Evolutionary conservation across 2,888 invertebrate genomes (phyloP).

Genomic region (Pyrochroa serraticornis): DNA sequence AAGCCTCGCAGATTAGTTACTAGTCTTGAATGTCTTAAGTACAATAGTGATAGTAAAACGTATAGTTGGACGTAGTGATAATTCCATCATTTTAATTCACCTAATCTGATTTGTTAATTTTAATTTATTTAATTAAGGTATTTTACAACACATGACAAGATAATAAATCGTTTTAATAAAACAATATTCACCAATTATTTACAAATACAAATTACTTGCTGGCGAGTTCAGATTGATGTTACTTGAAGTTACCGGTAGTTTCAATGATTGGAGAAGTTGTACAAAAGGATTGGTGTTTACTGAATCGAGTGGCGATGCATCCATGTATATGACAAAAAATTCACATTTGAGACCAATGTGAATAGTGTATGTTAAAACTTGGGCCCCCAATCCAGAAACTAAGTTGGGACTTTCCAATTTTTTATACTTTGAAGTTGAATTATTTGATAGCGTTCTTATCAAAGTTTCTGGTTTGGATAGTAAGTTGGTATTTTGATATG

Average conservation of each 20-base stretch:
- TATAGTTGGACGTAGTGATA: conserved; percentile 61
- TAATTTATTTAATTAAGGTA: conserved; percentile 5
- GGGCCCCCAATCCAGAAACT: conserved; percentile 51
- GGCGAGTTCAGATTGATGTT: conserved; percentile 7
- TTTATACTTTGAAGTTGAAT: conserved; percentile 33
- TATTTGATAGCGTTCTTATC: conserved; percentile 41
- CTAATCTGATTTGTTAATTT: too few relatives aligned
- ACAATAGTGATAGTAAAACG: conserved; percentile 64
- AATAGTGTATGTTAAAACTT: conserved; percentile 49
- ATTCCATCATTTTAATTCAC: background rate
- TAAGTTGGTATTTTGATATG: conserved; percentile 44
- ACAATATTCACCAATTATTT: conserved; percentile 1
- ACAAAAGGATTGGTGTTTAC: conserved; percentile 48
- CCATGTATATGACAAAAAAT: conserved; percentile 50
- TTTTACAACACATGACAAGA: too few relatives aligned
- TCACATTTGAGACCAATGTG: conserved; percentile 42
- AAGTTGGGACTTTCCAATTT: conserved; percentile 53
- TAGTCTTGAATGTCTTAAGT: conserved; percentile 70
- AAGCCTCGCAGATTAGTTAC: conserved; percentile 63
- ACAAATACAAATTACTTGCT: conserved; percentile 21
- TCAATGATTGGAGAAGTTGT: conserved; percentile 37
- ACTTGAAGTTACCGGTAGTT: conserved; percentile 30
- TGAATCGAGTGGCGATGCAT: conserved; percentile 51
- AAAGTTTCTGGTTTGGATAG: conserved; percentile 40
- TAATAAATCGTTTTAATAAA: background rate